Evolutionary conservation across 2,113 vertebrate species (phyloP), one percentile per base, ranked within the genome.

Genomic region (Rhegmatorhina hoffmannsi): DNA sequence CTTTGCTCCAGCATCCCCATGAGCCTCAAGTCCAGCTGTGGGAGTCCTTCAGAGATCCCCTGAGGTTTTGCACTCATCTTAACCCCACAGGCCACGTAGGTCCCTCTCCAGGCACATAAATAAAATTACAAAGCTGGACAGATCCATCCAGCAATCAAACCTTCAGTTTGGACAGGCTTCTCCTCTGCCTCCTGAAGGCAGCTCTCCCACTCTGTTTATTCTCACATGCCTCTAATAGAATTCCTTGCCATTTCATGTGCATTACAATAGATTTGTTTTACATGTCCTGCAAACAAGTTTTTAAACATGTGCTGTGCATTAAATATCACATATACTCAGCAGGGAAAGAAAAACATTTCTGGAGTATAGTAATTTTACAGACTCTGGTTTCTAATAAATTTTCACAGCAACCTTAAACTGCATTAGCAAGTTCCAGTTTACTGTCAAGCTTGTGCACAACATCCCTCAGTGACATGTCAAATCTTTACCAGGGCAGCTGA

Each of bases 321-420:
- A 98, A 97, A 95, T 93, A 97, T 80, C 79, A 84, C 92, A 97
- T 96, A 97, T 94, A 97, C 97, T 97, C 97, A 98, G 82, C 67
- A 97, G 83, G 70, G 76, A 97, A 97, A 93, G 84, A 87, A 97
- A 97, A 98, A 97, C 90, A 96, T 87, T 96, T 95, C 89, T 92
- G 52, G 78, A 97, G 80, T 90, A 91, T 43, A 96, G 96, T 95
- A 96, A 98, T 98, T 98, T 98, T 97, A 98, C 95, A 98, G 92
- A 96, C 96, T 96, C 96, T 97, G 95, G 87, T 97, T 98, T 97
- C 97, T 98, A 98, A 98, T 97, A 98, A 97, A 96, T 97, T 97
- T 97, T 97, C 97, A 97, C 96, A 97, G 96, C 97, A 95, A 95
- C 93, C 70, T 93, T 97, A 95, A 97, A 97, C 90, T 89, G 74